phyloP scores from a whole-genome alignment of 2,797 vertebrate species.

The Podarcis lilfordi region DNA sequence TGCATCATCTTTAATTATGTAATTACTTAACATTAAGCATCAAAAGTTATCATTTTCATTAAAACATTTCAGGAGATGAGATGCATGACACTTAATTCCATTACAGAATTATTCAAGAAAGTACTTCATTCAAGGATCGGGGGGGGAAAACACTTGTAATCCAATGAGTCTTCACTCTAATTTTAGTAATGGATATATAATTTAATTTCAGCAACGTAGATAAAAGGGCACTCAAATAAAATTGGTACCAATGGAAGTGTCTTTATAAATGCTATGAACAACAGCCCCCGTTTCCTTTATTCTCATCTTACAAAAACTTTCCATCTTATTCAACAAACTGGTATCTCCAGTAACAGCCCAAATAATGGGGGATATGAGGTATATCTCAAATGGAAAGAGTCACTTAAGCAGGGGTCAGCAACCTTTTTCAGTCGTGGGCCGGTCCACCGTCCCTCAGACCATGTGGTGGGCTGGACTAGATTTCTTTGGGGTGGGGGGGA shows the following conservation, averaged over 20 bases:
- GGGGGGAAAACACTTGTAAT: conserved; percentile 66
- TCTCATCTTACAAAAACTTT: conserved; percentile 20
- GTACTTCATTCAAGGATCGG: conserved; percentile 67
- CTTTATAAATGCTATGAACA: conserved; percentile 54
- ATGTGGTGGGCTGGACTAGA: no score
- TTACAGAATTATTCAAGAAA: conserved; percentile 72
- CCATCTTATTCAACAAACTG: conserved; percentile 34
- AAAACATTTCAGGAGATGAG: conserved; percentile 60
- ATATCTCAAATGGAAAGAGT: conserved; percentile 5
- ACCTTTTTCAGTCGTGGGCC: no score
- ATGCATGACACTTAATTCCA: conserved; percentile 66
- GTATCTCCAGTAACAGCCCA: conserved; percentile 21
- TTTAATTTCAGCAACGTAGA: conserved; percentile 76
- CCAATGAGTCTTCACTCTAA: conserved; percentile 69
- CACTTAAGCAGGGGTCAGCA: background rate
- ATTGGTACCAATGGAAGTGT: conserved; percentile 61
- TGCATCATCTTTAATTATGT: conserved; percentile 43
- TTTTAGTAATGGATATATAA: conserved; percentile 80
- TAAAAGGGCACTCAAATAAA: conserved; percentile 67
- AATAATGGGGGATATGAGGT: conserved; percentile 10
- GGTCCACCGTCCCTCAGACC: no score
- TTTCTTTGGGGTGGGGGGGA: no score
- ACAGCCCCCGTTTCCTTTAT: conserved; percentile 39
- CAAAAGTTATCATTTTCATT: conserved; percentile 66
- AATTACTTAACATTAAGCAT: conserved; percentile 5